Base-by-base conservation (phyloP, 1,140 invertebrate genomes). In the Euura lappo region DNA sequence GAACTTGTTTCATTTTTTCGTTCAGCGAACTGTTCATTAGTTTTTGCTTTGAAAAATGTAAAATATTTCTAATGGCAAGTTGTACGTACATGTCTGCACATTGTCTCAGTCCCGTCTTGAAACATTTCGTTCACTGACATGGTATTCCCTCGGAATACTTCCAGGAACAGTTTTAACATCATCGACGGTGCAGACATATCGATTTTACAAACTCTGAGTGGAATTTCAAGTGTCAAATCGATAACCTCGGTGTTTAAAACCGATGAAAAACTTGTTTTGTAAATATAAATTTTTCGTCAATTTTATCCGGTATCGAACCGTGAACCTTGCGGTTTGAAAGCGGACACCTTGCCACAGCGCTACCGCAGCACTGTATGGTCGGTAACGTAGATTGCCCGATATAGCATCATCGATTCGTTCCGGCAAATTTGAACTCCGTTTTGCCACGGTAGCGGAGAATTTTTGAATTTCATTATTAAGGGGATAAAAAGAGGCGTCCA, bases 111-210 rank as follows among this genome's bases (percentile, higher is more conserved):
- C 51, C 51, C 51, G 51, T 60, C 51, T 60, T 60, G 51, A 60
- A 60, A 60, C 51, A 60, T 60, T 60, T 60, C 8, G 51, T 60
- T 60, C 51, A 60, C 51, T 60, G 51, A 60, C 51, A 60, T 60
- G 4, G 51, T 60, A 60, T 60, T 60, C 51, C 51, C 51, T 60
- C 51, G 3, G 51, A 60, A 60, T 60, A 60, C 51, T 60, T 60
- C 51, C 51, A 60, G 51, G 51, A 60, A 60, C 51, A 60, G 51
- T 60, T 60, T 60, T 60, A 60, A 60, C 51, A 60, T 60, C 51
- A 60, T 60, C 51, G 51, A 60, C 51, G 3, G 13, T n/a, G 8
- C 51, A 60, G 51, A 60, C 51, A 60, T 28, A 28, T 28, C 28
- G 28, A 28, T 28, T 28, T 28, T 28, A 28, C 51, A 8, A n/a